Base-by-base conservation (phyloP, 2,113 vertebrate genomes). In the Pterophyllum scalare region DNA sequence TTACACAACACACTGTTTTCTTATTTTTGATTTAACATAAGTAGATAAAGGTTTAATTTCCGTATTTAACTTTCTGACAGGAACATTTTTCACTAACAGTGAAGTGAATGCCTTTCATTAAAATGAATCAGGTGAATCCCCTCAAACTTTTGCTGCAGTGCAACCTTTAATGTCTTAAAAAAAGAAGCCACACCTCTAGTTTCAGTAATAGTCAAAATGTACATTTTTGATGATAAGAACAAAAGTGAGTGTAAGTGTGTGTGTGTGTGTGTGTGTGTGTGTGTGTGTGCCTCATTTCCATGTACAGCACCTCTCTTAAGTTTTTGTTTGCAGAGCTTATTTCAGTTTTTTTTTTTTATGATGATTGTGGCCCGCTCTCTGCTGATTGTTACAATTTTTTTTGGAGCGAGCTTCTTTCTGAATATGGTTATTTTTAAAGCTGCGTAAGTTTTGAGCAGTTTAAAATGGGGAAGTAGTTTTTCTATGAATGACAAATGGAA, bases 401-500 rank as follows among this genome's bases (percentile, higher is more conserved):
- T 59, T 9, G 7, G 26, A 70, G n/a, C 74, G 0, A 75, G 26
- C 20, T 82, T 62, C 46, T 76, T 76, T 77, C 8, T 54, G 75
- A 61, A 80, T 20, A 3, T 12, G 5, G 9, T 82, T 76, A 22
- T n/a, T 57, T 80, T 38, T 20, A 15, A 10, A 31, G 58, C 28
- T 9, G 12, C 52, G 77, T 74, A 78, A 20, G 24, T 52, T 79
- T 19, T 7, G n/a, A 59, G 35, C 65, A n/a, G 59, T 59, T 84
- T 59, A 31, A 81, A 72, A 61, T 7, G 9, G 24, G 14, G 59
- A 75, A 83, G 19, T 31, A 1, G 13, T 76, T 85, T 38, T 79
- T 80, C 54, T 77, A 1, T 87, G 60, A 77, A 80, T 83, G 74
- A 84, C 80, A 86, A 83, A 84, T 67, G 82, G 82, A 87, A 81